Conservation (phyloP, 2,113 vertebrate species). For the Penelope pileata region DNA sequence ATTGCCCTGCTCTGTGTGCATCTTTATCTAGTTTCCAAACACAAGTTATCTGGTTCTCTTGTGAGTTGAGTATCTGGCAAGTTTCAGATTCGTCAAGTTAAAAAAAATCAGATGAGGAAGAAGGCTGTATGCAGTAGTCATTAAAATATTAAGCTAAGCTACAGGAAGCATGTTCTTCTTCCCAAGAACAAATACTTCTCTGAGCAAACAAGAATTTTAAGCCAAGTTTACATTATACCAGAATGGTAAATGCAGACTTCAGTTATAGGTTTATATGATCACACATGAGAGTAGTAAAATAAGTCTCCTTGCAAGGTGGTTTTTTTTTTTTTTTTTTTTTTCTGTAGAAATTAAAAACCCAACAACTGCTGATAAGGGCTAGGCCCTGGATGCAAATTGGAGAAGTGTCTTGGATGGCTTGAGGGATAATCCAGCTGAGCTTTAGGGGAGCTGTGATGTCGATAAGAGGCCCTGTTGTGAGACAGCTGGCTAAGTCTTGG, state of each 20-base stretch:
- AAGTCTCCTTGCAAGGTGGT: neutral
- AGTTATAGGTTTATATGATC: neutral
- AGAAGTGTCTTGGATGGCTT: neutral
- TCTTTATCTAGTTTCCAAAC: neutral
- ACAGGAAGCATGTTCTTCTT: neutral
- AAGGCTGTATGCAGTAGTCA: neutral
- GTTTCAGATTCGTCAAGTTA: neutral
- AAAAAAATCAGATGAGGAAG: neutral
- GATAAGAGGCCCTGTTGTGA: neutral
- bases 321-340: neutral
- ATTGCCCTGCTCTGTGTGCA: neutral
- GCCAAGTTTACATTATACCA: neutral
- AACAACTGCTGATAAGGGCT: neutral
- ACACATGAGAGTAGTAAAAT: neutral
- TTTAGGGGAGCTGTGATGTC: neutral
- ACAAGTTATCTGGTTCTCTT: neutral
- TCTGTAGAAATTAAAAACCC: neutral
- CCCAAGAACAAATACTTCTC: neutral
- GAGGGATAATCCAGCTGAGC: neutral
- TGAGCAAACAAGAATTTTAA: neutral
- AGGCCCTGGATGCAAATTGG: neutral
- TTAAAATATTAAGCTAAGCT: neutral
- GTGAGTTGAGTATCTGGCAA: neutral
- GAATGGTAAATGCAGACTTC: neutral
- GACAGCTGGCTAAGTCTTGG: neutral